These are phyloP conservation scores for Lepidochrysops patricia DNA, from an alignment of 2,888 invertebrate species.

Conservation along the genomic window DNA sequence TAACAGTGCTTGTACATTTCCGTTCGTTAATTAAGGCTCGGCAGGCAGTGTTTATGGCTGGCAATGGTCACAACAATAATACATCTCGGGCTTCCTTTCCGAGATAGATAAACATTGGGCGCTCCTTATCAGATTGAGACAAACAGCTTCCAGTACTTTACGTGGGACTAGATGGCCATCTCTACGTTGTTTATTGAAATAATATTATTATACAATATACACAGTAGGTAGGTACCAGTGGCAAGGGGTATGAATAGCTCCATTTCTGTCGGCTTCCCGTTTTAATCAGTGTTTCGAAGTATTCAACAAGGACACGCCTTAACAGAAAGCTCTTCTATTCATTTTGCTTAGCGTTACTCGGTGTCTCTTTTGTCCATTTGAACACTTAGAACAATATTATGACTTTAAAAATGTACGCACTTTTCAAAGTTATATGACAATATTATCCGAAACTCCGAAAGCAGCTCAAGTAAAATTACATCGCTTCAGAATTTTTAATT, in stretches of 20 bases:
- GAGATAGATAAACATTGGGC: conserved; percentile 34
- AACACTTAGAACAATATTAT: no score
- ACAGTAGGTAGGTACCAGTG: no score
- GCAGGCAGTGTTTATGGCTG: conserved; percentile 45
- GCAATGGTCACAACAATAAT: conserved; percentile 59
- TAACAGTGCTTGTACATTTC: conserved; percentile 33
- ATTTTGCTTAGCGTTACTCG: no score
- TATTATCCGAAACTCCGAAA: conserved; percentile 40
- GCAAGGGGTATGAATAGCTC: no score
- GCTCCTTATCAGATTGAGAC: conserved; percentile 55
- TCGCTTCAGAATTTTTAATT: neutral
- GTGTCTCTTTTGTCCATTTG: no score
- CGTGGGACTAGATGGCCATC: conserved; percentile 24
- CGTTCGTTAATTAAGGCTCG: conserved; percentile 55
- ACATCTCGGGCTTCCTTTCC: conserved; percentile 51
- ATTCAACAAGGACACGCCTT: no score
- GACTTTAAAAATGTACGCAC: no score
- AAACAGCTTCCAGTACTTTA: conserved; percentile 43
- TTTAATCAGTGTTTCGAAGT: no score
- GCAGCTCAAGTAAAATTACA: neutral
- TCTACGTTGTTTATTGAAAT: neutral
- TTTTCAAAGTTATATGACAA: no score
- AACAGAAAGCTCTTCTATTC: no score
- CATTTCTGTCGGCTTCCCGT: no score
- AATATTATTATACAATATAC: neutral